These are phyloP conservation scores for Tenebrosternarchus preto DNA, from an alignment of 2,113 vertebrate species.

Conservation along the genomic window DNA sequence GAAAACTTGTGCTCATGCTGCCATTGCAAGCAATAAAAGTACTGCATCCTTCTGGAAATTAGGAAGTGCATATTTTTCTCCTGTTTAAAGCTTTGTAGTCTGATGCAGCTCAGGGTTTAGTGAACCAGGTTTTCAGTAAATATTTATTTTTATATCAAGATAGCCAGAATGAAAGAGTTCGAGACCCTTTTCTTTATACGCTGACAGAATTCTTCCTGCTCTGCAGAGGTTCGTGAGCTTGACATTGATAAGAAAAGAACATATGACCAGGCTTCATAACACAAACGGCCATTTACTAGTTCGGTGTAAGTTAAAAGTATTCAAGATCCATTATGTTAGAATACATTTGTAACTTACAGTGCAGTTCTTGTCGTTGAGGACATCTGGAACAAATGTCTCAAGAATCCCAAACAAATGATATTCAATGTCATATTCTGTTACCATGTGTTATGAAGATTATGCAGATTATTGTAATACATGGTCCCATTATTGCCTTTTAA, in stretches of 20 bases:
- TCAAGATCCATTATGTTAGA: neutral
- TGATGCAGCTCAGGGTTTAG: too few relatives aligned
- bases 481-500: too few relatives aligned
- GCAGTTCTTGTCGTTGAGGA: neutral
- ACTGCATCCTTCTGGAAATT: too few relatives aligned
- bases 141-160: neutral
- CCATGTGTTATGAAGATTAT: neutral
- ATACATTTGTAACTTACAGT: neutral
- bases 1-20: too few relatives aligned
- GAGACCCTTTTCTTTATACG: neutral
- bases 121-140: too few relatives aligned
- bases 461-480: too few relatives aligned
- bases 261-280: neutral
- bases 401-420: neutral
- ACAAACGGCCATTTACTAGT: neutral
- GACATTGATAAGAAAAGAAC: neutral
- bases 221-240: neutral
- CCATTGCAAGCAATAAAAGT: too few relatives aligned
- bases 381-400: neutral
- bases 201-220: neutral
- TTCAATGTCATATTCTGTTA: neutral
- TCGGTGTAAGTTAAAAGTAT: neutral
- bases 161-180: neutral
- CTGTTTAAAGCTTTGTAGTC: too few relatives aligned
- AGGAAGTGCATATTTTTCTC: too few relatives aligned